Evolutionary conservation across 2,113 vertebrate species (phyloP).

Genomic region (Misgurnus anguillicaudatus): DNA sequence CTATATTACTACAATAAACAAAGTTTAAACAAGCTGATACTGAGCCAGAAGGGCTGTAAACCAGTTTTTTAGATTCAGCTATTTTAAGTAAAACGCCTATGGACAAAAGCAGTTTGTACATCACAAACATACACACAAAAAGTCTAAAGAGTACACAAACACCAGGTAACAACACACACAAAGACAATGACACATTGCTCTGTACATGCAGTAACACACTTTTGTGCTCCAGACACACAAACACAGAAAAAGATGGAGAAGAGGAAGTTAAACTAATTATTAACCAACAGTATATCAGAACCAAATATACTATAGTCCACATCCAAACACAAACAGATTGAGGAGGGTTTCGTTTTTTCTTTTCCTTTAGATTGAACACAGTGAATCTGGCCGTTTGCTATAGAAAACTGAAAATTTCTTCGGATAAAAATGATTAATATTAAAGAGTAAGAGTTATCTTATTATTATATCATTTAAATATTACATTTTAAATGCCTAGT

Average conservation of each 20-base stretch:
- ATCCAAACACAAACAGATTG: not conserved
- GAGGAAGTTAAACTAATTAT: not conserved
- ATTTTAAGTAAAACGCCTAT: not conserved
- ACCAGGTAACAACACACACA: too few species aligned
- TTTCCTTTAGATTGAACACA: not conserved
- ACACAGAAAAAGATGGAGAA: not conserved
- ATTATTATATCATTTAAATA: too few species aligned
- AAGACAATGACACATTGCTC: too few species aligned
- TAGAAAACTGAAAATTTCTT: not conserved
- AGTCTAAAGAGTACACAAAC: not conserved
- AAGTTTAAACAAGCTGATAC: not conserved
- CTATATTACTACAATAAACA: slow-evolving; percentile 24
- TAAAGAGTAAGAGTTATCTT: too few species aligned
- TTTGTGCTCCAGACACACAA: not conserved
- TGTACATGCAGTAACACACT: not conserved
- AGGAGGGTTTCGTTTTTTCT: not conserved
- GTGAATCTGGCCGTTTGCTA: not conserved
- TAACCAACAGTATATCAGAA: not conserved
- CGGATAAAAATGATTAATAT: too few species aligned
- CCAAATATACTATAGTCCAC: not conserved
- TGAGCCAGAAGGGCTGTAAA: not conserved
- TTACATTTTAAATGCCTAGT: too few species aligned
- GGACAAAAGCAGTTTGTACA: not conserved
- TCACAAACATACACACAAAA: not conserved
- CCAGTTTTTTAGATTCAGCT: slow-evolving; percentile 3